Evolutionary conservation across 2,113 vertebrate species (phyloP), one percentile per base, ranked within the genome.

Genomic region (Lepidothrix coronata): DNA sequence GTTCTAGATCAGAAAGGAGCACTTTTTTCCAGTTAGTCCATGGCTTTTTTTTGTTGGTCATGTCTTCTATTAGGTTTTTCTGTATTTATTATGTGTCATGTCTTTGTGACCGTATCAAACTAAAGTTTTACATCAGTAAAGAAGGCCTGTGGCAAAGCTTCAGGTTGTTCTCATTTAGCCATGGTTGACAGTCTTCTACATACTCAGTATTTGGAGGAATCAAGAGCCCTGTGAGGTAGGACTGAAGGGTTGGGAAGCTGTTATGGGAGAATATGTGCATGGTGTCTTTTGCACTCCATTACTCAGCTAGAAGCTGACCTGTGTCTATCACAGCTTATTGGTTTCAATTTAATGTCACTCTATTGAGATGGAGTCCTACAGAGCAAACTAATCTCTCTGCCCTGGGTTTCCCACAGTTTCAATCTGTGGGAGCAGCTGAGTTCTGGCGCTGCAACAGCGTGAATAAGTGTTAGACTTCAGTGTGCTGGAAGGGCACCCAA

Each of bases 211-310:
- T 2, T 73, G 65, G 24, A 65, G 59, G 70, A 85, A 63, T 70
- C 20, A 31, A 72, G 25, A 61, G 10, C 37, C 27, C 33, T 52
- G 12, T 12, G 25, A 46, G 10, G 46, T 8, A 43, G 7, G 21
- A 23, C 6, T 33, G 37, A 18, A 68, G 24, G 5, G 14, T 1
- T 67, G 39, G 24, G 22, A 74, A 82, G 8, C 18, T 73, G 37
- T 39, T 49, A 33, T 3, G 11, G 14, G 39, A 58, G 21, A 33
- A 70, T 1, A 7, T 1, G 4, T 30, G 7, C 35, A 12, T 1
- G 1, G 20, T n/a, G 37, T 22, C 22, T 55, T 83, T 65, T 62
- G 39, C 55, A 18, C 12, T 65, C 31, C 19, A 10, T 61, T 61
- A 33, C 33, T 49, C 33, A 41, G 48, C 71, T 51, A 48, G 44